Conservation (phyloP, 2,113 vertebrate species). For the Ahaetulla prasina region DNA sequence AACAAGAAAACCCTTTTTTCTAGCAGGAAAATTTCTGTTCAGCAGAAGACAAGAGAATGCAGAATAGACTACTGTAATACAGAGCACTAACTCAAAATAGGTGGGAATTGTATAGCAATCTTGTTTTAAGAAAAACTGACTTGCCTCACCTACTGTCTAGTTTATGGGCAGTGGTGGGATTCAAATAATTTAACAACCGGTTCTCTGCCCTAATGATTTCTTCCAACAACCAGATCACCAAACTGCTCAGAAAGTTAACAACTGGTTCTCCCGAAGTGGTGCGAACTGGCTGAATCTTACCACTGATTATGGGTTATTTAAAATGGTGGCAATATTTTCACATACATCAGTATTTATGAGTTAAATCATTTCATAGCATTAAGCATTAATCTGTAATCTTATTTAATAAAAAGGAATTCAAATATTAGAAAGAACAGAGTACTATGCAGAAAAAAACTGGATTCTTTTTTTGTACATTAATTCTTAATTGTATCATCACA, state of each 20-base stretch:
- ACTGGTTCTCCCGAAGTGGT: no score
- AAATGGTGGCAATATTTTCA: not conserved
- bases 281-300: no score
- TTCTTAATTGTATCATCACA: not conserved
- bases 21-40: not conserved
- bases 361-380: not conserved
- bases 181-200: no score
- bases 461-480: not conserved
- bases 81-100: not conserved
- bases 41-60: not conserved
- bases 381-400: not conserved
- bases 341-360: not conserved
- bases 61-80: not conserved
- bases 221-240: no score
- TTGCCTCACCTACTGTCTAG: not conserved
- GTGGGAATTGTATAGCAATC: not conserved
- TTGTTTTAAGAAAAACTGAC: not conserved
- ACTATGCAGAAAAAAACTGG: not conserved
- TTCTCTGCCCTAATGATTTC: no score
- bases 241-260: no score
- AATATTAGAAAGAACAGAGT: not conserved
- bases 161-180: no score
- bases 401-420: not conserved
- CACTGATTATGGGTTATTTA: not conserved
- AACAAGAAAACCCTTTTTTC: not conserved